Evolutionary conservation across 2,113 vertebrate genomes (phyloP).

Genomic region (Mobula birostris): DNA sequence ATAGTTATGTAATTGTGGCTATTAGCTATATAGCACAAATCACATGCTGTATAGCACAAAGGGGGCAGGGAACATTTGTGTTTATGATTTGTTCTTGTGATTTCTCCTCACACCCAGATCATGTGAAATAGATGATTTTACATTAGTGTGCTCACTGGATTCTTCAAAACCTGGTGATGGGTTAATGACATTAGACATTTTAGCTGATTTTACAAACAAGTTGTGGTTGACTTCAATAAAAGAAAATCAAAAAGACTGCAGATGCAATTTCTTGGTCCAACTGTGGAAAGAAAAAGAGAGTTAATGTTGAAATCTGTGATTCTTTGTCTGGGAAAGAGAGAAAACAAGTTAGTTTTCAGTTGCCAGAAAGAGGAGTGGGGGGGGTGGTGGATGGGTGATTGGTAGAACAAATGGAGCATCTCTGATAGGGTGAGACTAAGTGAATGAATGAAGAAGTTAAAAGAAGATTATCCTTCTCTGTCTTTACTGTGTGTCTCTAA

Average conservation of each 20-base stretch:
- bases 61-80: background rate
- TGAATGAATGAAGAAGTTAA: background rate
- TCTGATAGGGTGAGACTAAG: no score
- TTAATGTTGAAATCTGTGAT: no score
- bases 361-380: no score
- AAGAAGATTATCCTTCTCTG: background rate
- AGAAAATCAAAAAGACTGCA: no score
- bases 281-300: no score
- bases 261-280: no score
- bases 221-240: background rate
- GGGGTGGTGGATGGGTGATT: no score
- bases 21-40: background rate
- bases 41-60: background rate
- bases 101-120: background rate
- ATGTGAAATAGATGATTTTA: background rate
- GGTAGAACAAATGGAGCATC: no score
- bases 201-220: background rate
- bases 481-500: no score
- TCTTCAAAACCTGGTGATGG: background rate
- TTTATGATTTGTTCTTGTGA: background rate
- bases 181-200: background rate
- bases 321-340: no score
- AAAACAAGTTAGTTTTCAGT: no score
- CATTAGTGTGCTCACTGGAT: background rate
- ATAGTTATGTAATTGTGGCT: background rate